Conservation (phyloP, 2,113 vertebrate genomes). For the Epinephelus lanceolatus region DNA sequence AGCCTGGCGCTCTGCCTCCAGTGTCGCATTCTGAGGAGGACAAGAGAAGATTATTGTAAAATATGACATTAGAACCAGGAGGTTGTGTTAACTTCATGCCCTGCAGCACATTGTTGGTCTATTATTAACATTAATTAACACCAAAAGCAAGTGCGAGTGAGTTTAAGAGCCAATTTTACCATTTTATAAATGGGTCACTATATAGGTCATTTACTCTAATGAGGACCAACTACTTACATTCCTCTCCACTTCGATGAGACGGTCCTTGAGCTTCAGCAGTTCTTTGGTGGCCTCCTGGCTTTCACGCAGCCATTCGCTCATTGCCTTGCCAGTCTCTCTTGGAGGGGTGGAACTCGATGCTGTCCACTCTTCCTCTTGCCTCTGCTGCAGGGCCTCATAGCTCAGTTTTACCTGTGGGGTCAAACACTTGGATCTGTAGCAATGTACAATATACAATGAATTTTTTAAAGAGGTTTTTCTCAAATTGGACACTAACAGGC, state of each 20-base stretch:
- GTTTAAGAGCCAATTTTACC: not conserved
- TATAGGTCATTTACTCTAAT: not conserved
- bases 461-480: not conserved
- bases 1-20: conserved; percentile 97
- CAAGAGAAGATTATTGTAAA: not conserved
- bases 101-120: not conserved
- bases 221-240: conserved; percentile 49
- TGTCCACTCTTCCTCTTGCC: conserved; percentile 91
- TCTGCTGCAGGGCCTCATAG: conserved; percentile 96
- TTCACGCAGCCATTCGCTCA: conserved; percentile 93
- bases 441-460: not conserved
- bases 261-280: conserved; percentile 94
- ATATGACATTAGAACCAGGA: not conserved
- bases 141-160: not conserved
- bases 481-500: not conserved
- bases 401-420: conserved; percentile 92
- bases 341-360: conserved; percentile 85
- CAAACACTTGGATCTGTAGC: not conserved
- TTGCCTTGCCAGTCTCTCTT: conserved; percentile 82
- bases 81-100: not conserved
- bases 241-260: conserved; percentile 94
- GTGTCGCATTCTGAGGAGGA: conserved; percentile 91
- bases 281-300: conserved; percentile 96
- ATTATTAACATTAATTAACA: not conserved
- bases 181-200: not conserved